Conservation (phyloP, 1,140 invertebrate genomes). For the Holotrichia oblita region DNA sequence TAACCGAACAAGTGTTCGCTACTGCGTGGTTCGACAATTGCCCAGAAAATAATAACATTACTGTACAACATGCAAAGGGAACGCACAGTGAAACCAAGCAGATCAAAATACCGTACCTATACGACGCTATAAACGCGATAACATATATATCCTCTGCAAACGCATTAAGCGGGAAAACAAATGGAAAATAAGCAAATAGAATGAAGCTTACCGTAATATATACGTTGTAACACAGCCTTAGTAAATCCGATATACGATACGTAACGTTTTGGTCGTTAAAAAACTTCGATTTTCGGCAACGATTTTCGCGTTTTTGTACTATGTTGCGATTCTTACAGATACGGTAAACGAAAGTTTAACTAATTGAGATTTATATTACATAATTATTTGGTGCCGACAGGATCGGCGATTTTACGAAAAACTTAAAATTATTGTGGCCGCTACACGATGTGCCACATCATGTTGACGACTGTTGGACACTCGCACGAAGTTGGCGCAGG, state of each 20-base stretch:
- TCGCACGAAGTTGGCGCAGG: constrained; percentile 54
- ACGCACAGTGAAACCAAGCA: not conserved
- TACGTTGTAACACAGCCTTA: constrained; percentile 60
- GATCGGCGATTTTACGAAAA: constrained; percentile 57
- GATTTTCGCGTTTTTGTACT: constrained; percentile 55
- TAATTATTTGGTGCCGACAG: constrained; percentile 57
- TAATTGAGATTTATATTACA: constrained; percentile 59
- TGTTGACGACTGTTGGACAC: constrained; percentile 59
- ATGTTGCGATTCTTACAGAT: constrained; percentile 52
- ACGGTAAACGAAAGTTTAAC: constrained; percentile 55
- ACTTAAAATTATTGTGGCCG: constrained; percentile 58
- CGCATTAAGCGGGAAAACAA: constrained; percentile 33
- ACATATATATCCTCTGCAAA: constrained; percentile 5
- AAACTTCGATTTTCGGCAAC: constrained; percentile 49
- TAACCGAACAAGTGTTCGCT: constrained; percentile 31
- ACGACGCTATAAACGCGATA: constrained; percentile 26
- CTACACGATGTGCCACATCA: constrained; percentile 61
- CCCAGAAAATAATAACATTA: constrained; percentile 24
- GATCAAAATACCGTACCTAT: constrained; percentile 10
- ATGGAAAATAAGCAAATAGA: constrained; percentile 26
- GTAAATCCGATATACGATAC: constrained; percentile 59
- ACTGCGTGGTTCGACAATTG: constrained; percentile 29
- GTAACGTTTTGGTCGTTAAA: constrained; percentile 55
- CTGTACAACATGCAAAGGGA: constrained; percentile 3
- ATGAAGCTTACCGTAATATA: constrained; percentile 56